A percentile compares a stretch with the other conserved stretches of the same genome.
These are phyloP conservation scores for Battus philenor DNA, from an alignment of 1,140 invertebrate species.

Conservation along the genomic window DNA sequence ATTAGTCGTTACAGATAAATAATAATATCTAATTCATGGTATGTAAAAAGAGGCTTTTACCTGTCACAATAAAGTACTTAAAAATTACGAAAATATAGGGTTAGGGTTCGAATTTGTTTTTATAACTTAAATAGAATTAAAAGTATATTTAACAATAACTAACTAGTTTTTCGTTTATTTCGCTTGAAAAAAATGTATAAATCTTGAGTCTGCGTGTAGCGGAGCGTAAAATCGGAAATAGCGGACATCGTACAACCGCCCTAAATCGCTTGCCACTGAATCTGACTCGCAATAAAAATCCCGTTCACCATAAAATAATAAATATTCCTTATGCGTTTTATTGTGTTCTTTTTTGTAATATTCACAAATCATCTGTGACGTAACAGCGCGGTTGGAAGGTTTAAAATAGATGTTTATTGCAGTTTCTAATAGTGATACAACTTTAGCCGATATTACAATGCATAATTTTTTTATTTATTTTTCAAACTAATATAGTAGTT, in stretches of 20 bases:
- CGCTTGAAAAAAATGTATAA: constrained; percentile 8
- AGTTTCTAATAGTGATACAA: too few relatives aligned
- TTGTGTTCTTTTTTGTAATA: constrained; percentile 28
- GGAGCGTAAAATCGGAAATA: constrained; percentile 56
- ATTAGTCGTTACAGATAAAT: too few relatives aligned
- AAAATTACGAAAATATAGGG: too few relatives aligned
- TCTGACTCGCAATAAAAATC: constrained; percentile 51
- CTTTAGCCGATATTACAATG: too few relatives aligned
- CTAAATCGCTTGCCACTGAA: constrained; percentile 45
- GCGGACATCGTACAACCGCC: constrained; percentile 35
- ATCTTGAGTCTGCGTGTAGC: constrained; percentile 21
- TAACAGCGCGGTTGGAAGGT: neutral
- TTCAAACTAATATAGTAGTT: too few relatives aligned
- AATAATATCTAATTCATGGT: too few relatives aligned
- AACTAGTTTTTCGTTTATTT: constrained; percentile 7
- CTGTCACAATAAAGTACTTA: too few relatives aligned
- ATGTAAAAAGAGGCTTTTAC: too few relatives aligned
- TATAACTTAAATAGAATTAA: too few relatives aligned
- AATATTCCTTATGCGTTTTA: constrained; percentile 54
- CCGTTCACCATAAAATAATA: constrained; percentile 42
- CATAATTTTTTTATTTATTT: too few relatives aligned
- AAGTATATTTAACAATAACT: too few relatives aligned
- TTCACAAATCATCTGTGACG: constrained; percentile 27
- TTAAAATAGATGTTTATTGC: constrained; percentile 3
- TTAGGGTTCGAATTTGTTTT: too few relatives aligned